Percentiles rank a stretch among this genome's conserved stretches.
Evolutionary conservation across 2,888 invertebrate species (phyloP).

Genomic region (Temnothorax unifasciatus): DNA sequence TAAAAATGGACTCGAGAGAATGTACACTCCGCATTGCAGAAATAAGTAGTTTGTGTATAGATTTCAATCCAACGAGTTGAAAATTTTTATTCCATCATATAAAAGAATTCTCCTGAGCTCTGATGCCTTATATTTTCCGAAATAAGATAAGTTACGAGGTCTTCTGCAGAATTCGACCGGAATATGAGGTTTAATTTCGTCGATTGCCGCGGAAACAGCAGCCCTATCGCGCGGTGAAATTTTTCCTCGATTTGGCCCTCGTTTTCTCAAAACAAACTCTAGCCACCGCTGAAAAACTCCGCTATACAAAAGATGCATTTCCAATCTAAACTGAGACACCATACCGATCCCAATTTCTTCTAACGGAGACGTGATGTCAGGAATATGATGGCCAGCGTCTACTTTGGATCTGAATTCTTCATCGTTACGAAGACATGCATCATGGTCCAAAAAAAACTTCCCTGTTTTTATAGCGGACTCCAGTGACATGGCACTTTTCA

Average conservation of each 20-base stretch:
- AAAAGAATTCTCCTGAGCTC: background rate
- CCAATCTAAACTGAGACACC: conserved; percentile 25
- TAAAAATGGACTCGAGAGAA: conserved; percentile 19
- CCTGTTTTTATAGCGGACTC: background rate
- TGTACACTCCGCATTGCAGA: conserved; percentile 25
- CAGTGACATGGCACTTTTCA: conserved; percentile 24
- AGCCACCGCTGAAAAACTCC: conserved; percentile 27
- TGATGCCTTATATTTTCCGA: conserved; percentile 17
- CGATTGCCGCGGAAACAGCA: background rate
- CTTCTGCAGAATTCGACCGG: conserved; percentile 20
- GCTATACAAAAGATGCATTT: conserved; percentile 25
- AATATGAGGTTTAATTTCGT: conserved; percentile 20
- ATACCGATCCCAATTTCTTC: conserved; percentile 37
- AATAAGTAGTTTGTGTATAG: conserved; percentile 17
- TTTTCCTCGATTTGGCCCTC: background rate
- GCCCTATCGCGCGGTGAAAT: background rate
- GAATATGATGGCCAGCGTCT: conserved; percentile 18
- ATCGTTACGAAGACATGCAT: conserved; percentile 2
- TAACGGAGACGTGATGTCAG: background rate
- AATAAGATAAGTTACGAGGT: conserved; percentile 28
- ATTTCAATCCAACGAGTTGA: conserved; percentile 16
- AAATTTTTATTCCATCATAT: background rate
- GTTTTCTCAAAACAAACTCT: conserved; percentile 24
- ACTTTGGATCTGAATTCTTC: background rate
- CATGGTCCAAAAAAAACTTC: background rate